These are phyloP conservation scores for Heliocidaris erythrogramma DNA, from an alignment of 35 echinoderm and acorn worm genomes.

Conservation along the genomic window DNA sequence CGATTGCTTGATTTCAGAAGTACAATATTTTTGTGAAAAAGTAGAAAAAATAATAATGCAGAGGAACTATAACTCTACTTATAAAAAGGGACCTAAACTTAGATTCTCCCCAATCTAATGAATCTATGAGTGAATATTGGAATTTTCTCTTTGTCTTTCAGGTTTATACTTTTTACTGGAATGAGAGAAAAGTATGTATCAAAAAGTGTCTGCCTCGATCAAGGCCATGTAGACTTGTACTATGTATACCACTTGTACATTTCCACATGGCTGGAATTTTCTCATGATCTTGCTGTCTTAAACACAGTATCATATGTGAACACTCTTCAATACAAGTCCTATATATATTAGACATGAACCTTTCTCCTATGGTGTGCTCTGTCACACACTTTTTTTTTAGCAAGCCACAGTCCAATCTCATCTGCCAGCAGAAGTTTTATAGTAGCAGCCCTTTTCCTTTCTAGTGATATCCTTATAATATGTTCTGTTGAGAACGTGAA, in stretches of 20 bases:
- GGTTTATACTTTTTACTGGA: neutral
- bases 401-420: neutral
- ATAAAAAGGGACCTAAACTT: neutral
- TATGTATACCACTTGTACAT: too few species aligned
- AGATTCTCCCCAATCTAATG: too few species aligned
- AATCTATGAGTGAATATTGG: neutral
- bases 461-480: neutral
- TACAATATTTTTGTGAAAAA: neutral
- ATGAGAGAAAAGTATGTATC: neutral
- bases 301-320: neutral
- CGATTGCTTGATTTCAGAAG: neutral
- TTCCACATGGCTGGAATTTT: neutral
- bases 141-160: neutral
- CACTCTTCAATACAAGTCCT: neutral
- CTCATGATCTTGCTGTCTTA: neutral
- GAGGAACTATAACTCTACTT: neutral
- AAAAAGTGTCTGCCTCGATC: neutral
- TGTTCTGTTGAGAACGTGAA: too few species aligned
- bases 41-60: neutral
- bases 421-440: neutral
- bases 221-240: neutral
- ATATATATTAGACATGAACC: neutral
- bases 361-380: neutral
- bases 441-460: neutral
- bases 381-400: neutral